phyloP scores from a whole-genome alignment of 2,113 vertebrate genomes.

The Notothenia coriiceps region DNA sequence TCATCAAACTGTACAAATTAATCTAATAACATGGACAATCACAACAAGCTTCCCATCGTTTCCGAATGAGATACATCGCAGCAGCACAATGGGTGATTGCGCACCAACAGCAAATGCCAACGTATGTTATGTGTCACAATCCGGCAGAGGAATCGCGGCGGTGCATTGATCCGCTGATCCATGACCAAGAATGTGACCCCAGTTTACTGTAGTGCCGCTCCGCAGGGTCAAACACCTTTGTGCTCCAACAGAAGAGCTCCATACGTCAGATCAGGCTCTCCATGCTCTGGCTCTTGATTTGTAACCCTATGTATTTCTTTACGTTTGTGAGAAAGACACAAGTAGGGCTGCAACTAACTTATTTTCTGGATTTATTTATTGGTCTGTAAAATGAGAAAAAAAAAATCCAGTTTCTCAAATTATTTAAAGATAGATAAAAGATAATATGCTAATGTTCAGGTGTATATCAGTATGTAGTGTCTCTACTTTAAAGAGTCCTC shows the following conservation, averaged over 20 bases:
- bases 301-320: neutral
- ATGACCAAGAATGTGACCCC: conserved; percentile 33
- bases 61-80: conserved; percentile 38
- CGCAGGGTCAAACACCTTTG: neutral
- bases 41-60: conserved; percentile 47
- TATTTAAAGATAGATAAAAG: too few relatives aligned
- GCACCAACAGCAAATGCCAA: conserved; percentile 38
- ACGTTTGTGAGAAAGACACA: too few relatives aligned
- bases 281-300: conserved; percentile 4
- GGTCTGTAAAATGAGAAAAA: too few relatives aligned
- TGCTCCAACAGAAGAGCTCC: conserved; percentile 3
- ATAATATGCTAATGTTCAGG: too few relatives aligned
- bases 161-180: conserved; percentile 23
- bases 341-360: too few relatives aligned
- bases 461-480: too few relatives aligned
- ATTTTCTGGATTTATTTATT: too few relatives aligned
- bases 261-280: neutral
- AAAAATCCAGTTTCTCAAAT: too few relatives aligned
- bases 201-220: neutral
- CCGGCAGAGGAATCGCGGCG: neutral
- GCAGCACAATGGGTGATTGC: conserved; percentile 28
- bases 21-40: conserved; percentile 49
- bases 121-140: conserved; percentile 44
- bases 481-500: too few relatives aligned
- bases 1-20: conserved; percentile 64